Evolutionary conservation across 2,113 vertebrate genomes (phyloP), one percentile per base, ranked within the genome.

Genomic region (Pedetes capensis): DNA sequence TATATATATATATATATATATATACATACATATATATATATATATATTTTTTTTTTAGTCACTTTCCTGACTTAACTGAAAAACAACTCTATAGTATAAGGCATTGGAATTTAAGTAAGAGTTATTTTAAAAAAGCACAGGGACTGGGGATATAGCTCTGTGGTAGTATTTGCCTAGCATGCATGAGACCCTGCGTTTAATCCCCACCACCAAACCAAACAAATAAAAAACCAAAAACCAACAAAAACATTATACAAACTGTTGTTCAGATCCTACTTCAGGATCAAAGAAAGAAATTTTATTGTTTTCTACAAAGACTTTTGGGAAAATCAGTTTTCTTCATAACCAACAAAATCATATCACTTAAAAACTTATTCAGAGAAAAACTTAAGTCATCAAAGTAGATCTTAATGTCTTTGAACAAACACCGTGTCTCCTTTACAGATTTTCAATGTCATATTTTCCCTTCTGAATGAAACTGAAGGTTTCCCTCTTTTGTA

Each of bases 71-170:
- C 23, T 69, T 68, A 75, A 79, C 14, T 22, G 32, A 86, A 75
- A n/a, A 86, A 12, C 9, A n/a, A 34, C n/a, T 59, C 39, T 80
- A 42, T 79, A 57, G 55, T 25, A 64, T 3, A 72, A 57, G 74
- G 80, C 57, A 66, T 66, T 72, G 49, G 74, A 72, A 74, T 79
- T 55, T 55, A 96, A 94, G 53, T 72, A 37, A 92, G 42, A 89
- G 18, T 34, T 57, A 13, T 84, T 88, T 72, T n/a, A n/a, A n/a
- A n/a, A n/a, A n/a, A n/a, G n/a, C 37, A 23, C 17, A 16, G 25
- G 49, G 47, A 17, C 49, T 34, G 3, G 61, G 47, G 61, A 22
- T 34, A 17, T 49, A n/a, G 20, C 61, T 64, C 20, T 49, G 42
- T 83, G 61, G 29, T 20, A 49, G 44, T 9, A 32, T 32, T 57